phyloP scores from a whole-genome alignment of 2,797 vertebrate genomes.

The Pterois miles region DNA sequence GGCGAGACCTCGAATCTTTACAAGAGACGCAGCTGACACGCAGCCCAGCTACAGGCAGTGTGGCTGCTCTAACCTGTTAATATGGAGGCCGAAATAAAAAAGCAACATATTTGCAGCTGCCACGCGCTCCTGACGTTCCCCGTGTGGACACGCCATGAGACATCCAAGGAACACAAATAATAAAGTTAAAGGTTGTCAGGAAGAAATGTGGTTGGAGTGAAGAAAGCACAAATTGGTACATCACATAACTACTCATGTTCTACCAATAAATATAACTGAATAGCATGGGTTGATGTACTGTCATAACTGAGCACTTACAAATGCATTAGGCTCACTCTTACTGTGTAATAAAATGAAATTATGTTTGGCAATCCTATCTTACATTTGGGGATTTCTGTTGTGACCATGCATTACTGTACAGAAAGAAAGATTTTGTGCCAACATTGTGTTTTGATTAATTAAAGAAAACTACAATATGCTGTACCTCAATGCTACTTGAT shows the following conservation, averaged over 20 bases:
- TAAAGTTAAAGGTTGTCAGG: background rate
- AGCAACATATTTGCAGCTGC: too few species aligned
- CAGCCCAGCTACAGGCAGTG: too few species aligned
- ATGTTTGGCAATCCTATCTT: conserved; percentile 9
- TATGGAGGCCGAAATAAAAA: too few species aligned
- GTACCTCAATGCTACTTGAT: background rate
- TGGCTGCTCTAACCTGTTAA: too few species aligned
- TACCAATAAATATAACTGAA: conserved; percentile 26
- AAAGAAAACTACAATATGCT: conserved; percentile 45
- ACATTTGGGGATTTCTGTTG: conserved; percentile 30
- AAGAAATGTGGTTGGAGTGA: background rate
- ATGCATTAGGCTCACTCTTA: conserved; percentile 25
- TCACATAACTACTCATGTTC: conserved; percentile 26
- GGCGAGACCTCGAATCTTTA: too few species aligned
- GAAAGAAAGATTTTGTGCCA: conserved; percentile 40
- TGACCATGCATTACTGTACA: conserved; percentile 46
- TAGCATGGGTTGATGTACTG: conserved; percentile 46
- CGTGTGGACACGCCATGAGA: too few species aligned
- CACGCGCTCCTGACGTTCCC: too few species aligned
- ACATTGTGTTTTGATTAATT: conserved; percentile 49
- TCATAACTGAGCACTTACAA: conserved; percentile 25
- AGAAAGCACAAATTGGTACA: conserved; percentile 30
- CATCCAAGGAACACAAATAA: background rate
- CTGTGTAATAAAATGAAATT: conserved; percentile 34
- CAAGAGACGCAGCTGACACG: too few species aligned